Evolutionary conservation across 1,140 invertebrate genomes (phyloP).

Genomic region (Thaumatotibia leucotreta): DNA sequence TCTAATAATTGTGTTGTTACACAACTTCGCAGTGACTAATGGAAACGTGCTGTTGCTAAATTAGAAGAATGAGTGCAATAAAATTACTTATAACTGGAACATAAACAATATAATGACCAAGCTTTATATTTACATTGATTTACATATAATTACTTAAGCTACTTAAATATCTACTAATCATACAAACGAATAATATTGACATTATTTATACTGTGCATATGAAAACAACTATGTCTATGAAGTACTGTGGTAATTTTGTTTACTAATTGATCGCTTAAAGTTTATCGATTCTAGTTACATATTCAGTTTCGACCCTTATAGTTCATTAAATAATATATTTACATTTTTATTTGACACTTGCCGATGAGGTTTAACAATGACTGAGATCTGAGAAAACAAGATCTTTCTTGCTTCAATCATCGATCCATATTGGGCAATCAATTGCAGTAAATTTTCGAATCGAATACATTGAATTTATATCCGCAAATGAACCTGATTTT

Average conservation of each 20-base stretch:
- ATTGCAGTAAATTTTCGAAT: neutral
- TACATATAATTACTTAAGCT: slow-evolving; percentile 16
- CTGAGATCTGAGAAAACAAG: neutral
- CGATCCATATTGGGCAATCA: neutral
- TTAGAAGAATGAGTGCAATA: slow-evolving; percentile 15
- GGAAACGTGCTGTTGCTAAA: slow-evolving; percentile 20
- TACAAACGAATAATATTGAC: neutral
- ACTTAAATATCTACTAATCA: slow-evolving; percentile 6
- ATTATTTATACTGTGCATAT: neutral
- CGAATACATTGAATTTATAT: neutral
- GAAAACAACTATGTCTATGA: neutral
- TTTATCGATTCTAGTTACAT: too few relatives aligned
- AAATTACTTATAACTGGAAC: slow-evolving; percentile 14
- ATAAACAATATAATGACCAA: slow-evolving; percentile 21
- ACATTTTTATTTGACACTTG: neutral
- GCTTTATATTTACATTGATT: slow-evolving; percentile 26
- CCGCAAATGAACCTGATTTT: too few relatives aligned
- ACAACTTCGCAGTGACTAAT: neutral
- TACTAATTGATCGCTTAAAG: neutral
- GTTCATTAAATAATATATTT: neutral
- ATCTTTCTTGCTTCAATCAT: neutral
- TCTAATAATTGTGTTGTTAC: too few relatives aligned
- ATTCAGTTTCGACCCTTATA: too few relatives aligned
- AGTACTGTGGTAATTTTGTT: neutral
- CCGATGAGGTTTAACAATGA: neutral